Evolutionary conservation across 2,888 invertebrate species (phyloP), one percentile per base, ranked within the genome.

Genomic region (Lissocephala sabroskyi): DNA sequence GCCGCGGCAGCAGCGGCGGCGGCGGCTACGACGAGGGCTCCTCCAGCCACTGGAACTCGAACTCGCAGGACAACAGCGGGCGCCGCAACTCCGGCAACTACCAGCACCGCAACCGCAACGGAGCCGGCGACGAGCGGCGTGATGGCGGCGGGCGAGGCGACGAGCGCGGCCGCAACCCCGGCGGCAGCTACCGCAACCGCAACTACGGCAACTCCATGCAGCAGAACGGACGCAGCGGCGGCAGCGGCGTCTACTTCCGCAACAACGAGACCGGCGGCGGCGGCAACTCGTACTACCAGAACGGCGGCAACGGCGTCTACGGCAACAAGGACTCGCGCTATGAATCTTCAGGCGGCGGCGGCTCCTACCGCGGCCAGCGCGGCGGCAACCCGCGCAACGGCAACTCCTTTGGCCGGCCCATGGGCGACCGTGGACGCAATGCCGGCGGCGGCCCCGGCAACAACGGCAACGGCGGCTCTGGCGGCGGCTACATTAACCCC

Each of bases 181-280:
- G 79, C 5, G 65, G 73, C 2, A 64, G 62, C 40, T 70, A 78
- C 52, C 65, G 79, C 10, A 49, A 65, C 3, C 66, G 80, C 16
- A 63, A 76, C 42, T 79, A 79, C 33, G 76, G 80, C n/a, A 78
- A 73, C 23, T 76, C 77, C 13, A 63, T 71, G 41, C 78, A 78
- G 35, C 78, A 79, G 30, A 71, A 79, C 18, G 79, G 78, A 13
- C 61, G 78, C 14, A 73, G 64, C 16, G 49, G 59, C 42, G 63
- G 79, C 23, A 67, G 76, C 37, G 68, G 81, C 16, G 80, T 82
- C 2, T 83, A 82, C 48, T 82, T 82, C 77, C 82, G 82, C 35
- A 83, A 83, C 55, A 83, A 83, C 49, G 83, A 83, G 17, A 75
- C 78, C 17, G 66, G 65, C 44, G 68, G 64, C 9, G 61, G 52